A percentile compares a stretch with the other conserved stretches of the same genome.
phyloP scores from a whole-genome alignment of 2,113 vertebrate species.

The Mungos mungo region DNA sequence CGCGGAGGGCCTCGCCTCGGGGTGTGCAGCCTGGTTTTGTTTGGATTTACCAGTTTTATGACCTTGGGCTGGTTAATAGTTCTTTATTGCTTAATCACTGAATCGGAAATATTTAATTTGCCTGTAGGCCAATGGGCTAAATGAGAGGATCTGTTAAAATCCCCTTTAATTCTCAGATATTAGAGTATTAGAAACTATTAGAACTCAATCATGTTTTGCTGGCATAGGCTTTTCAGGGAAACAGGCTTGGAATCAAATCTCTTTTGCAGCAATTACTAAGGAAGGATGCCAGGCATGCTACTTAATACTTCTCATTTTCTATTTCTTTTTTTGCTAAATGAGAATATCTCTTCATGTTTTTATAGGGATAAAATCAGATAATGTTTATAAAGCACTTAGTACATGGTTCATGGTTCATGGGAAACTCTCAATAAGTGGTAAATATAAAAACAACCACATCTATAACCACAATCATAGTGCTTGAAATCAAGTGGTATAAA shows the following conservation, averaged over 20 bases:
- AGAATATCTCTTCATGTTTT: not conserved
- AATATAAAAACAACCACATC: not conserved
- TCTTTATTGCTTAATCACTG: not conserved
- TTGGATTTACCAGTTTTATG: not conserved
- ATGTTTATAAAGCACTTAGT: not conserved
- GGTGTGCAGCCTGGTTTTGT: not conserved
- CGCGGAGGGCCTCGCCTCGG: not conserved
- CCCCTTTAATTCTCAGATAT: not conserved
- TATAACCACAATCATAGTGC: not conserved
- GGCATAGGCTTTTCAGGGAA: not conserved
- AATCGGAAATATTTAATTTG: not conserved
- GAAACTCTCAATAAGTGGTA: not conserved
- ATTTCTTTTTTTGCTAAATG: not conserved
- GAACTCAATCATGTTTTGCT: not conserved
- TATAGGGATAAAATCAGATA: not conserved
- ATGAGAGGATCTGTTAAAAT: not conserved
- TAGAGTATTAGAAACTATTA: conserved; percentile 4
- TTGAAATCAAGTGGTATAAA: not conserved
- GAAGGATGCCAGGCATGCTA: not conserved
- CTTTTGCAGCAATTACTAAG: not conserved
- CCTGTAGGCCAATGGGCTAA: not conserved
- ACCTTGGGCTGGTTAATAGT: not conserved
- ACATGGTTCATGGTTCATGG: not conserved
- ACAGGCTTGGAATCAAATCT: not conserved
- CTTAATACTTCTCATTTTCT: not conserved